Percentiles rank a stretch among this genome's conserved stretches.
phyloP scores from a whole-genome alignment of 2,113 vertebrate genomes.

The Thamnaconus septentrionalis region DNA sequence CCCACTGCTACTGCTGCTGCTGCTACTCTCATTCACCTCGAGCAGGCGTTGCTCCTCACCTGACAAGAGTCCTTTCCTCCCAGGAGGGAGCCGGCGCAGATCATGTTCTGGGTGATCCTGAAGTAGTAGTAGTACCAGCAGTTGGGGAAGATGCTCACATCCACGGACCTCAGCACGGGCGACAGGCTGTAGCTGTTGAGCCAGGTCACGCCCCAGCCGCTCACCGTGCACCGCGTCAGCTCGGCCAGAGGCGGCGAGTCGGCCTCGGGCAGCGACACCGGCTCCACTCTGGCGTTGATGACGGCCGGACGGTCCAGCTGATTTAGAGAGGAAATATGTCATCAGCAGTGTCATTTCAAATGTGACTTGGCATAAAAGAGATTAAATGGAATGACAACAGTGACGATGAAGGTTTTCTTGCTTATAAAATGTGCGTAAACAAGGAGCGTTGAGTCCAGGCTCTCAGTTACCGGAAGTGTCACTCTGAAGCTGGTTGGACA shows the following conservation, averaged over 20 bases:
- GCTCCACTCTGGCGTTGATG: slow-evolving; percentile 50
- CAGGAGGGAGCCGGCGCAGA: slow-evolving; percentile 69
- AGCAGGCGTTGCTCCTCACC: slow-evolving; percentile 44
- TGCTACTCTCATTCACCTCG: not conserved
- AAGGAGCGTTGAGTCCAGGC: too few species aligned
- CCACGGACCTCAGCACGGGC: slow-evolving; percentile 66
- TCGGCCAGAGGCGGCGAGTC: not conserved
- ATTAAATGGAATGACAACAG: too few species aligned
- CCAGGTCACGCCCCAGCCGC: slow-evolving; percentile 78
- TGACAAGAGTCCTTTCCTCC: slow-evolving; percentile 80
- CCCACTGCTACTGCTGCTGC: too few species aligned
- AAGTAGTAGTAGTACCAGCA: slow-evolving; percentile 76
- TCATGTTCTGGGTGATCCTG: slow-evolving; percentile 75
- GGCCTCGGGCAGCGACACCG: slow-evolving; percentile 35
- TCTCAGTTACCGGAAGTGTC: too few species aligned
- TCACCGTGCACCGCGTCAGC: slow-evolving; percentile 66
- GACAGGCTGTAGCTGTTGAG: slow-evolving; percentile 66
- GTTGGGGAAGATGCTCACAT: slow-evolving; percentile 64
- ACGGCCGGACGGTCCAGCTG: slow-evolving; percentile 70
- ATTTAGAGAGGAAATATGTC: slow-evolving; percentile 6
- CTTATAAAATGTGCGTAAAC: too few species aligned
- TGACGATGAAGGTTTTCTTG: too few species aligned
- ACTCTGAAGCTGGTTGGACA: too few species aligned
- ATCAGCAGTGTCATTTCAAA: not conserved
- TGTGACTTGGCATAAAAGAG: too few species aligned